Conservation (phyloP, 1,140 invertebrate species). For the Dinothrombium tinctorium region DNA sequence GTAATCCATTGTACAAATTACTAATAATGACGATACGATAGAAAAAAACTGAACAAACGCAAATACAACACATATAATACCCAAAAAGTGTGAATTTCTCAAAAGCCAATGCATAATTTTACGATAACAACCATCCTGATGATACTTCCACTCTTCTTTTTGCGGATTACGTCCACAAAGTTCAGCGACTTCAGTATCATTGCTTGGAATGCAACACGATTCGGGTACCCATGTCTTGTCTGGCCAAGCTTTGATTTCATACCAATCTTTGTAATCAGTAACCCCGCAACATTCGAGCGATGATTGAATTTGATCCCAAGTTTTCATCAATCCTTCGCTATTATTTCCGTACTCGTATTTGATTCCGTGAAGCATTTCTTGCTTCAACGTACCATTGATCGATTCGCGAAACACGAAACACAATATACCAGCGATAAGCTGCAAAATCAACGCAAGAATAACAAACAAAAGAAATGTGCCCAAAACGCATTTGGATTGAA, state of each 20-base stretch:
- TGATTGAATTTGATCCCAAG: conserved; percentile 47
- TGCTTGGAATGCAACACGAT: conserved; percentile 39
- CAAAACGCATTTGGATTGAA: conserved; percentile 46
- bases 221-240: conserved; percentile 43
- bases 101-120: conserved; percentile 41
- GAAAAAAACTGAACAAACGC: conserved; percentile 46
- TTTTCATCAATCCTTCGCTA: conserved; percentile 29
- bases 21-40: conserved; percentile 43
- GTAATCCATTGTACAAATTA: conserved; percentile 46
- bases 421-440: conserved; percentile 46
- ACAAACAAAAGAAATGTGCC: conserved; percentile 55
- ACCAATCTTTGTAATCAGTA: conserved; percentile 54
- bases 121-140: conserved; percentile 34
- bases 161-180: conserved; percentile 4
- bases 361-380: conserved; percentile 40
- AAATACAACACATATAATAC: conserved; percentile 40
- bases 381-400: conserved; percentile 27
- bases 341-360: conserved; percentile 36
- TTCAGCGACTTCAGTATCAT: background rate
- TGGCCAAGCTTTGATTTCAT: conserved; percentile 48
- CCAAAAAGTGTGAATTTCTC: conserved; percentile 38
- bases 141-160: background rate
- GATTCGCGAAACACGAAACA: conserved; percentile 48
- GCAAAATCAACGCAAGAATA: conserved; percentile 47
- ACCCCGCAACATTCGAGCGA: conserved; percentile 63